phyloP scores from a whole-genome alignment of 2,113 vertebrate species.

The Scomber colias region DNA sequence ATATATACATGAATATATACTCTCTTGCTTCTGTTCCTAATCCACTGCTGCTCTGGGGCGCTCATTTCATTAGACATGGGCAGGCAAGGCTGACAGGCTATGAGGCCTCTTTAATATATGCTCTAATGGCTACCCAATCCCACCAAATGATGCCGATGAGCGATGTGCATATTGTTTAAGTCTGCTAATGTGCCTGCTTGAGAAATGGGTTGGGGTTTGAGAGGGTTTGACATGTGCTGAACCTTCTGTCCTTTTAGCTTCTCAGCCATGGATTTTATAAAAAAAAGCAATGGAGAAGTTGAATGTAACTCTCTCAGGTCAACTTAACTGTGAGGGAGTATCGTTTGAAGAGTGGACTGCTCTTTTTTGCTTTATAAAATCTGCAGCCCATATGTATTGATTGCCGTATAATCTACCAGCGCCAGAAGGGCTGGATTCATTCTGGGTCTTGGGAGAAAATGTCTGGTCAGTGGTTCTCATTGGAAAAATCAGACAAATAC shows the following conservation, averaged over 20 bases:
- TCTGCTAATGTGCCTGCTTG: constrained; percentile 57
- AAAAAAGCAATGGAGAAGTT: constrained; percentile 20
- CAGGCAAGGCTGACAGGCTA: constrained; percentile 80
- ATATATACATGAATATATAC: constrained; percentile 93
- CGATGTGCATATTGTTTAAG: constrained; percentile 71
- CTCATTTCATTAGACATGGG: constrained; percentile 88
- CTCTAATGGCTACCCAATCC: constrained; percentile 86
- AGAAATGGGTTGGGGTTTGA: constrained; percentile 29
- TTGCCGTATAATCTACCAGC: constrained; percentile 76
- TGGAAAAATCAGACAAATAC: constrained; percentile 75
- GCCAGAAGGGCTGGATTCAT: constrained; percentile 78
- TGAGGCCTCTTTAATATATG: constrained; percentile 82
- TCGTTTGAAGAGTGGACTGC: constrained; percentile 34
- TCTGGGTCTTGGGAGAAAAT: constrained; percentile 61
- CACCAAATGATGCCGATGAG: constrained; percentile 78
- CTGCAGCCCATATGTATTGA: constrained; percentile 74
- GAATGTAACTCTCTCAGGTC: constrained; percentile 32
- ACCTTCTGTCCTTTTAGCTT: constrained; percentile 36
- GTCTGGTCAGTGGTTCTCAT: constrained; percentile 65
- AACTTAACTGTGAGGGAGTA: constrained; percentile 29
- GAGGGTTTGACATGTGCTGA: constrained; percentile 34
- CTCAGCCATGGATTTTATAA: constrained; percentile 14
- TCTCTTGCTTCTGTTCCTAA: constrained; percentile 89
- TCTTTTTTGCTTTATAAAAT: constrained; percentile 54
- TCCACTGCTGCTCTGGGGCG: constrained; percentile 87